Percentiles rank a stretch among this genome's conserved stretches.
Evolutionary conservation across 2,888 invertebrate genomes (phyloP).

Genomic region (Meliscaeva auricollis): DNA sequence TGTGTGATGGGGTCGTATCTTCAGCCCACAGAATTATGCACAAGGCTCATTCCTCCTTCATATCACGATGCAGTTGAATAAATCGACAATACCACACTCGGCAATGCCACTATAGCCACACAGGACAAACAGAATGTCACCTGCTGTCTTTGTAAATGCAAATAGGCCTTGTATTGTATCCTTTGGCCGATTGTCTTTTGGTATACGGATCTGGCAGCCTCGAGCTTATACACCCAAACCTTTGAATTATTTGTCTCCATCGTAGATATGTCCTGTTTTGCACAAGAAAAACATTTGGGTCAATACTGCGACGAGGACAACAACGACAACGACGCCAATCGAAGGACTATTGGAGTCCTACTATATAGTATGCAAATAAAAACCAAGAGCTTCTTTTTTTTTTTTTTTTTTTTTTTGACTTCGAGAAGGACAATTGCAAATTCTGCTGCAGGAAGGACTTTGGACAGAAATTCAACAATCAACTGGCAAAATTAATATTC

Average conservation of each 20-base stretch:
- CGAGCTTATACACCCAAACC: neutral
- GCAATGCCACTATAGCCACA: slow-evolving; percentile 6
- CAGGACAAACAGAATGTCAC: slow-evolving; percentile 63
- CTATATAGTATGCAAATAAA: slow-evolving; percentile 57
- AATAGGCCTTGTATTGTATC: slow-evolving; percentile 54
- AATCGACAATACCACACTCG: slow-evolving; percentile 69
- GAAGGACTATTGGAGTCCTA: slow-evolving; percentile 50
- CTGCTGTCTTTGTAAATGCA: slow-evolving; percentile 72
- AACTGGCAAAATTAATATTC: slow-evolving; percentile 52
- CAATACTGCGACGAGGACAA: slow-evolving; percentile 53
- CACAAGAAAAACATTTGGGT: slow-evolving; percentile 59
- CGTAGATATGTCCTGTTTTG: slow-evolving; percentile 4
- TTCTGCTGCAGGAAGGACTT: slow-evolving; percentile 41
- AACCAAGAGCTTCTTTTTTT: slow-evolving; percentile 16
- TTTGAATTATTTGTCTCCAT: slow-evolving; percentile 11
- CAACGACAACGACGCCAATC: slow-evolving; percentile 26
- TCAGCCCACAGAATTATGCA: slow-evolving; percentile 15
- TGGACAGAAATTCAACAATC: slow-evolving; percentile 65
- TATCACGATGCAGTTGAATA: slow-evolving; percentile 71
- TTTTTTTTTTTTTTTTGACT: slow-evolving; percentile 36
- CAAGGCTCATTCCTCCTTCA: slow-evolving; percentile 34
- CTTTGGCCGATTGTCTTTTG: slow-evolving; percentile 29
- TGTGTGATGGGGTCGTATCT: slow-evolving; percentile 23
- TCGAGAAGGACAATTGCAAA: slow-evolving; percentile 15
- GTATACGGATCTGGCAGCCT: slow-evolving; percentile 4